Conservation (phyloP, 2,797 vertebrate genomes). For the Sciaenops ocellatus region DNA sequence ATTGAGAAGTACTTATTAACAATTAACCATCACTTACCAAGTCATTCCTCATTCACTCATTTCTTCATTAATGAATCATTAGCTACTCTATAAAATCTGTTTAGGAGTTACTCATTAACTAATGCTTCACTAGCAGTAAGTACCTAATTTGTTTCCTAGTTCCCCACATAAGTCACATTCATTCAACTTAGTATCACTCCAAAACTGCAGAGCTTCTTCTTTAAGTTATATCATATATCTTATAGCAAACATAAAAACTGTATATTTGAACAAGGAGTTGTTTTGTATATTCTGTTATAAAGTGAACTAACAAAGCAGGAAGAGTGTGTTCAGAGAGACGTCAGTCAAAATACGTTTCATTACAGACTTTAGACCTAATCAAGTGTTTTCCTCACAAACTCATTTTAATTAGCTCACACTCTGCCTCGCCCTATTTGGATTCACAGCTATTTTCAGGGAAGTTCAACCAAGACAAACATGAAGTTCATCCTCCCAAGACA, state of each 20-base stretch:
- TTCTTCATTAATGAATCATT: too few relatives aligned
- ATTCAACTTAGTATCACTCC: too few relatives aligned
- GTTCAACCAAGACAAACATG: neutral
- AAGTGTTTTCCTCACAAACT: constrained; percentile 35
- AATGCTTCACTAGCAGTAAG: too few relatives aligned
- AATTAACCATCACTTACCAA: too few relatives aligned
- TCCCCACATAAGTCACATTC: too few relatives aligned
- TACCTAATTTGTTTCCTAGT: too few relatives aligned
- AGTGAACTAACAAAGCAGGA: neutral
- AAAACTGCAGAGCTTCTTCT: too few relatives aligned
- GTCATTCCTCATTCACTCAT: too few relatives aligned
- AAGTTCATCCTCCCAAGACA: constrained; percentile 31
- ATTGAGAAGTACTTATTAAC: too few relatives aligned
- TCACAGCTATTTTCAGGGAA: constrained; percentile 23
- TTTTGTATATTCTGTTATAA: neutral
- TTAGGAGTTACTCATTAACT: too few relatives aligned
- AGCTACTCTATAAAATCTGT: too few relatives aligned
- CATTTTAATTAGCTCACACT: constrained; percentile 29
- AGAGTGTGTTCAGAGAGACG: neutral
- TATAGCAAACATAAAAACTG: neutral
- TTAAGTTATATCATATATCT: too few relatives aligned
- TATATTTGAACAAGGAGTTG: neutral
- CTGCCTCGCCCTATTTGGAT: neutral
- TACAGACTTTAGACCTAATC: constrained; percentile 25
- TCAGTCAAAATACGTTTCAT: constrained; percentile 18